Conservation (phyloP, 2,888 invertebrate genomes). For the Acutogordius australiensis region DNA sequence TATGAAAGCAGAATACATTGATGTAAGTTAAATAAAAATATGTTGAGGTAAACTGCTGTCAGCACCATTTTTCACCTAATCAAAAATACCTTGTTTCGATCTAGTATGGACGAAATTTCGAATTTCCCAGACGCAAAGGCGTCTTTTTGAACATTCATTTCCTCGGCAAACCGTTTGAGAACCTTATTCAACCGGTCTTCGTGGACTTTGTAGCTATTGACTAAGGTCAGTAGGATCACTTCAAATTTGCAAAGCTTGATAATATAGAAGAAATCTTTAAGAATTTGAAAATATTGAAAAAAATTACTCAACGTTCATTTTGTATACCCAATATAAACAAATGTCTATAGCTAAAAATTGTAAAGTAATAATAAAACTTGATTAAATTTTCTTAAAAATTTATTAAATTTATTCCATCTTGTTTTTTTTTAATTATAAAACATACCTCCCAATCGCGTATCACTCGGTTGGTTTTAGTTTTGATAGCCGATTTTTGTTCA, state of each 20-base stretch:
- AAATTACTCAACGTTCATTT: too few species aligned
- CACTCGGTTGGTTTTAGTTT: neutral
- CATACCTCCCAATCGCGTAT: neutral
- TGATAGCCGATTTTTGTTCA: neutral
- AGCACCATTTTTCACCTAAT: too few species aligned
- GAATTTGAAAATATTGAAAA: too few species aligned
- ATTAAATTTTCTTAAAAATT: too few species aligned
- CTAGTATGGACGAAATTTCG: neutral
- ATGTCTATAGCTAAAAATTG: too few species aligned
- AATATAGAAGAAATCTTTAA: too few species aligned
- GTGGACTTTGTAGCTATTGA: constrained; percentile 1
- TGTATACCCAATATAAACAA: too few species aligned
- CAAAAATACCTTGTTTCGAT: neutral
- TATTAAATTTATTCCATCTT: too few species aligned
- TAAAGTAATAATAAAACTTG: too few species aligned
- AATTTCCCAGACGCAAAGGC: neutral
- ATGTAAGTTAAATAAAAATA: too few species aligned
- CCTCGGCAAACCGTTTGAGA: neutral
- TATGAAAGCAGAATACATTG: too few species aligned
- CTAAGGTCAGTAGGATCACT: neutral
- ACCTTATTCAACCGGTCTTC: neutral
- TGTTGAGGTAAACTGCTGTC: neutral
- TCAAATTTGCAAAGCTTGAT: neutral
- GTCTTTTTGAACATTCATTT: neutral
- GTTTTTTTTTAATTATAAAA: too few species aligned